Evolutionary conservation across 2,888 invertebrate genomes (phyloP), one percentile per base, ranked within the genome.

Genomic region (Thera britannica): DNA sequence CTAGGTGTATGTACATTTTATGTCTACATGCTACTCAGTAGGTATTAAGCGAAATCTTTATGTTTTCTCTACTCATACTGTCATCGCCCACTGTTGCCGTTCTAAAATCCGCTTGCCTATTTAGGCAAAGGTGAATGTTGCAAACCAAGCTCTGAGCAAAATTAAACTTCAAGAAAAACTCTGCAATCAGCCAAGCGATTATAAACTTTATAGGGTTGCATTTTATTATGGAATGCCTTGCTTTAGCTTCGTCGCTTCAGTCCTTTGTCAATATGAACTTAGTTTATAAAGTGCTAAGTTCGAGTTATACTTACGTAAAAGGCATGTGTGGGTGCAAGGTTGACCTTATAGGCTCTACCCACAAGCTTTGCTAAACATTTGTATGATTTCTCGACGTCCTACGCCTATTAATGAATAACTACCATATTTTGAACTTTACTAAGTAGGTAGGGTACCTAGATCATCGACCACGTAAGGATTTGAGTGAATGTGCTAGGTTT

Each of bases 51-150:
- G 9, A 52, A 34, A 34, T 52, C 7, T 34, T 52, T 52, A 52
- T 52, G 52, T 87, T 87, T 85, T 82, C 82, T 84, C 79, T 78
- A 81, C 78, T 81, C 77, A 84, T 79, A 77, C 38, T 80, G 81
- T 88, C 89, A 82, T 88, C 89, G 92, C 92, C 92, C 90, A 92
- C 93, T 80, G 79, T 77, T 74, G 83, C 87, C 88, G 85, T 88
- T 92, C 90, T 92, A 90, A 93, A 92, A 92, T 92, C 92, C 90
- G 91, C 88, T 88, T 92, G 88, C 93, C 93, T 82, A 87, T 90
- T 92, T 89, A 90, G 93, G 93, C 84, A 92, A 90, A 92, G 92
- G 93, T 92, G 93, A 93, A 93, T 92, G 93, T 92, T 91, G 92
- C 87, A 88, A 88, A 89, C 81, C 74, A 75, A 80, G 79, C 78